Evolutionary conservation across 1,140 invertebrate species (phyloP).

Genomic region (Oscheius sp.): DNA sequence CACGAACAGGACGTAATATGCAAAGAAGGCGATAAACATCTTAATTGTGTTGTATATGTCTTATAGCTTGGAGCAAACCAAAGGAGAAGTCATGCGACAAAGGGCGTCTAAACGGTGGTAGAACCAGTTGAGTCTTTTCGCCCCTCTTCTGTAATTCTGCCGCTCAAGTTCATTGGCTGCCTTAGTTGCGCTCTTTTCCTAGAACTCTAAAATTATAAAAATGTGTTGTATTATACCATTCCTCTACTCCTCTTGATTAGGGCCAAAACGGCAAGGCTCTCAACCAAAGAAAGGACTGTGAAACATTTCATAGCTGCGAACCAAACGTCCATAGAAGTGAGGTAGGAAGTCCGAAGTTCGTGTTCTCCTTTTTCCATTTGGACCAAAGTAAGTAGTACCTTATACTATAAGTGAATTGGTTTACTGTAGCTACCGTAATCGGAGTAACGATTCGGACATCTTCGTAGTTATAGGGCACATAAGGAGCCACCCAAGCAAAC

Average conservation of each 20-base stretch:
- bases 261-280: slow-evolving; percentile 52
- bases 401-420: slow-evolving; percentile 3
- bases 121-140: slow-evolving; percentile 45
- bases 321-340: slow-evolving; percentile 59
- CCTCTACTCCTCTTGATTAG: slow-evolving; percentile 56
- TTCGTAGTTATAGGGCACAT: slow-evolving; percentile 60
- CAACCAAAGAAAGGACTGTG: slow-evolving; percentile 53
- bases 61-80: no score
- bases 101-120: slow-evolving; percentile 54
- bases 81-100: slow-evolving; percentile 52
- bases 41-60: no score
- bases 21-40: slow-evolving; percentile 56
- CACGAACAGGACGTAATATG: slow-evolving; percentile 55
- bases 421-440: slow-evolving; percentile 47
- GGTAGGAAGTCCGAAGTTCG: slow-evolving; percentile 53
- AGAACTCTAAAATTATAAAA: slow-evolving; percentile 1
- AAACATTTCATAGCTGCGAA: slow-evolving; percentile 59
- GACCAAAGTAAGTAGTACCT: slow-evolving; percentile 56
- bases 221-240: slow-evolving; percentile 43
- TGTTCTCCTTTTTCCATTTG: slow-evolving; percentile 60
- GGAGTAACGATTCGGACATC: slow-evolving; percentile 60
- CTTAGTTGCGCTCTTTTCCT: slow-evolving; percentile 51
- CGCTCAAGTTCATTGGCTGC: slow-evolving; percentile 55
- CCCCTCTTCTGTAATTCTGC: slow-evolving; percentile 39
- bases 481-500: slow-evolving; percentile 60